Evolutionary conservation across 2,888 invertebrate species (phyloP).

Genomic region (Coremacera marginata): DNA sequence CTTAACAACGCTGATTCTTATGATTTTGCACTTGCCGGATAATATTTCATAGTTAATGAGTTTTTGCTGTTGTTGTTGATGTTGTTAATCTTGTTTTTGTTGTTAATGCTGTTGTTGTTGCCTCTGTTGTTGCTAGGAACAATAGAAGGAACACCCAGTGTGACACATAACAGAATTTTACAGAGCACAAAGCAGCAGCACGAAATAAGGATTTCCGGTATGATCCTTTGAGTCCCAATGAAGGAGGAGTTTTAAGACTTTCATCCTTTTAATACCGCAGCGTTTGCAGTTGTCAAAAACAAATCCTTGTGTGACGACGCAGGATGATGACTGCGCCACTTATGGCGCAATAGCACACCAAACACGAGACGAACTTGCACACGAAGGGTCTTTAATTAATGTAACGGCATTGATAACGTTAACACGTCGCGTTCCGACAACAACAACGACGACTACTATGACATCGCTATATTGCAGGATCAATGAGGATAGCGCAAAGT

Average conservation of each 20-base stretch:
- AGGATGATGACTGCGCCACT: not conserved
- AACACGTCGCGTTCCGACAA: not conserved
- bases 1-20: conserved; percentile 22
- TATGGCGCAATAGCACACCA: not conserved
- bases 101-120: not conserved
- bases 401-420: not conserved
- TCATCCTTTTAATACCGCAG: conserved; percentile 34
- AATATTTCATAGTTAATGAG: conserved; percentile 33
- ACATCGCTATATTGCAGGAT: not conserved
- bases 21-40: conserved; percentile 41
- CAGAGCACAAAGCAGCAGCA: not conserved
- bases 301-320: conserved; percentile 4
- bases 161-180: not conserved
- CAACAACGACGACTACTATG: not conserved
- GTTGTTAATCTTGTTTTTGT: not conserved
- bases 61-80: not conserved
- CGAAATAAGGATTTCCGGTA: not conserved
- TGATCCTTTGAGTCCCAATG: conserved; percentile 9
- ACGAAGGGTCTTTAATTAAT: conserved; percentile 16
- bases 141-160: conserved; percentile 4
- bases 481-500: not conserved
- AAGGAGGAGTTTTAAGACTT: conserved; percentile 26
- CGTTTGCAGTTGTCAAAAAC: not conserved
- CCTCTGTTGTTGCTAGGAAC: conserved; percentile 3
- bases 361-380: not conserved